Conservation (phyloP, 2,113 vertebrate genomes). For the Micronycteris hirsuta region DNA sequence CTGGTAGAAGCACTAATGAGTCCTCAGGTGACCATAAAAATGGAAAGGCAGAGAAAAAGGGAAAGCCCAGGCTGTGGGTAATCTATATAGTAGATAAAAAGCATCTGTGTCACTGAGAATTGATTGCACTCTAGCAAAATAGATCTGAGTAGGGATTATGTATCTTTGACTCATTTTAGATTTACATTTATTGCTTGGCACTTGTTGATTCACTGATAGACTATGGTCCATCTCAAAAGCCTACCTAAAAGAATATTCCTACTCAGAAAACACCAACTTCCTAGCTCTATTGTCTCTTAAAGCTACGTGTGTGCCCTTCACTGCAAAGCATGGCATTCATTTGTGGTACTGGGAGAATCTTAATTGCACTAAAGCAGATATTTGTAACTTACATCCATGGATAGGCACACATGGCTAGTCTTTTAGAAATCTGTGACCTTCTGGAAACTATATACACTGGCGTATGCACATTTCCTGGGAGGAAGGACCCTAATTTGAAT, state of each 20-base stretch:
- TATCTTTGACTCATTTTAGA: constrained; percentile 47
- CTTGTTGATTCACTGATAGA: constrained; percentile 22
- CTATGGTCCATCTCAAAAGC: not conserved
- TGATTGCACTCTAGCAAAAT: constrained; percentile 36
- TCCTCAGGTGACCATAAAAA: constrained; percentile 68
- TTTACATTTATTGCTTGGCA: constrained; percentile 19
- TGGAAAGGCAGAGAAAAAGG: constrained; percentile 16
- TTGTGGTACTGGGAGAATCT: not conserved
- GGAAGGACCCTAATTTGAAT: not conserved
- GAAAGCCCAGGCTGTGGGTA: constrained; percentile 7
- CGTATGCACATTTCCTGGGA: not conserved
- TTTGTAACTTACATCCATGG: not conserved
- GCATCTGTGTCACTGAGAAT: constrained; percentile 38
- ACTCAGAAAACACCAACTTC: not conserved
- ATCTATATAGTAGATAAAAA: constrained; percentile 60
- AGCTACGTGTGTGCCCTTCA: not conserved
- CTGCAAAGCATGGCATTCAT: not conserved
- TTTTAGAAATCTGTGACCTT: not conserved
- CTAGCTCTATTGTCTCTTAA: not conserved
- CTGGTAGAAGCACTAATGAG: constrained; percentile 64
- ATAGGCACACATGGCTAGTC: not conserved
- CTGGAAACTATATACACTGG: not conserved
- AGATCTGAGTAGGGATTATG: constrained; percentile 16
- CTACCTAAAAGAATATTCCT: not conserved
- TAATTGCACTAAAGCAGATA: not conserved